A percentile compares a stretch with the other conserved stretches of the same genome.
phyloP scores from a whole-genome alignment of 2,888 invertebrate genomes.

The Lycocerus yunnanus region DNA sequence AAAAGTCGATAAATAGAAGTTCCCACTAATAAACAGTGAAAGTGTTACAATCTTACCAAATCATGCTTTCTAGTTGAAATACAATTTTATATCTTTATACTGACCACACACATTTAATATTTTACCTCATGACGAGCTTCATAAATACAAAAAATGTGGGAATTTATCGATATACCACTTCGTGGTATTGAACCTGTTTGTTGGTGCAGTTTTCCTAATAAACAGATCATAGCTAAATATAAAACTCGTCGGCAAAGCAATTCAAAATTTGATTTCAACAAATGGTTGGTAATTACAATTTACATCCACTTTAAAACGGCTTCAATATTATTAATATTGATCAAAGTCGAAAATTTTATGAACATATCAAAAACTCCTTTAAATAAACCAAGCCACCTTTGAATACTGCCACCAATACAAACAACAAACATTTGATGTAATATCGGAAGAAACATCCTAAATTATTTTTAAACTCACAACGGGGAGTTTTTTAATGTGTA shows the following conservation, averaged over 20 bases:
- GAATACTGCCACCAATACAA: neutral
- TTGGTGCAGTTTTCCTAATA: too few relatives aligned
- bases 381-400: neutral
- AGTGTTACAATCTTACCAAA: conserved; percentile 21
- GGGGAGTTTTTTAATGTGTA: too few relatives aligned
- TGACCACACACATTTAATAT: too few relatives aligned
- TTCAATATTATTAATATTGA: neutral
- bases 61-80: conserved; percentile 12
- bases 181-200: neutral
- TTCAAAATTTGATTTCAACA: neutral
- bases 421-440: neutral
- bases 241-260: too few relatives aligned
- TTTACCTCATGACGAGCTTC: neutral
- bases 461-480: too few relatives aligned
- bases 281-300: neutral
- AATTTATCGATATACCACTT: neutral
- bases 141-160: neutral
- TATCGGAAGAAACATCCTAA: too few relatives aligned
- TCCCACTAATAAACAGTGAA: conserved; percentile 13
- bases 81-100: neutral
- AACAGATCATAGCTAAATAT: too few relatives aligned
- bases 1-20: conserved; percentile 13
- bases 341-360: neutral
- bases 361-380: neutral
- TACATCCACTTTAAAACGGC: neutral